Evolutionary conservation across 2,113 vertebrate species (phyloP), one percentile per base, ranked within the genome.

Genomic region (Oreochromis spilurus): DNA sequence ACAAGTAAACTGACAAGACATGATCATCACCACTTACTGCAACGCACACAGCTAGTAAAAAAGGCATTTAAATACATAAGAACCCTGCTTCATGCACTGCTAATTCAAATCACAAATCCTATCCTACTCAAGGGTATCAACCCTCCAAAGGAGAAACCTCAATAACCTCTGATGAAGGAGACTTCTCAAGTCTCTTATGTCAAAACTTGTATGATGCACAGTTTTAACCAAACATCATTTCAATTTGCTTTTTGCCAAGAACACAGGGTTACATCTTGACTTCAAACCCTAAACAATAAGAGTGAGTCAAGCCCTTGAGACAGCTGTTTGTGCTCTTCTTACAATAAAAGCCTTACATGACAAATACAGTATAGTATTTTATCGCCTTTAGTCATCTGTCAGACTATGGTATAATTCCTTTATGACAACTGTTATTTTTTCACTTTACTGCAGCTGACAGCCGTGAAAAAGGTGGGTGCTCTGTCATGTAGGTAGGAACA

Each of bases 41-140:
- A 83, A 83, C 84, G 62, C 75, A 57, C 45, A 86, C 58, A 90
- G 78, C 82, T 65, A 19, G 53, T 87, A 72, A 62, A 92, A 79
- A 84, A 65, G 75, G 21, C 81, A 50, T 80, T 78, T 80, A 88
- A 88, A 92, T 79, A 81, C 88, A 67, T 83, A 82, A 83, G 82
- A 83, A 34, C 52, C 38, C 77, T 52, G 45, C 79, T 81, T 75
- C 52, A 84, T 9, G 65, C 81, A 54, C 65, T 87, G 87, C 50
- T 89, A 87, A 92, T 92, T 93, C 84, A 92, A 89, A 88, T 87
- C 79, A 86, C 87, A 88, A 93, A 93, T 89, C 91, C 90, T 92
- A 88, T 92, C 87, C 92, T 45, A 58, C 90, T 92, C 93, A 93
- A 79, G 89, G 57, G 58, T 88, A 72, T 91, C 75, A 87, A 80